Conservation (phyloP, 2,797 vertebrate genomes). For the Alauda arvensis region DNA sequence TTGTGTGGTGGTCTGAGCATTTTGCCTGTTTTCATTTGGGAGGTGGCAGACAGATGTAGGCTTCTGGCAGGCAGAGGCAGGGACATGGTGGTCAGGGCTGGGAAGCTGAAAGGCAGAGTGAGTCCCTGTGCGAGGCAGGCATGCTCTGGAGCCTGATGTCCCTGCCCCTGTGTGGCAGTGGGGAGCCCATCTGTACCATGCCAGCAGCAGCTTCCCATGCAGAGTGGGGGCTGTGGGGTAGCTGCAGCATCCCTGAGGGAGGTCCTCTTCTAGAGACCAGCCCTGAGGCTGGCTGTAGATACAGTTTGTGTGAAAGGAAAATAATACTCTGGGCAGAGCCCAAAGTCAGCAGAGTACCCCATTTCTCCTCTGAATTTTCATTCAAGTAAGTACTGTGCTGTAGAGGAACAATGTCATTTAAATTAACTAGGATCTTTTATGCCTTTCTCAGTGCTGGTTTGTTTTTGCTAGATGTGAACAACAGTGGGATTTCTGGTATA, state of each 20-base stretch:
- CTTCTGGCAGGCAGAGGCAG: neutral
- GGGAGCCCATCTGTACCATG: neutral
- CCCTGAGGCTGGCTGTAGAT: neutral
- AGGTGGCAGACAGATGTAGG: neutral
- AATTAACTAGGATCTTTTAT: neutral
- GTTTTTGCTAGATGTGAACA: neutral
- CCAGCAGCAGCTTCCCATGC: neutral
- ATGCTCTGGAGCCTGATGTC: neutral
- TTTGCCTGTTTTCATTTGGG: neutral
- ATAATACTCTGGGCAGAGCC: neutral
- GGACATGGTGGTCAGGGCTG: neutral
- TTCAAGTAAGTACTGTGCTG: neutral
- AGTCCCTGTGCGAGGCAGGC: fast-evolving
- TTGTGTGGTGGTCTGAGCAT: neutral
- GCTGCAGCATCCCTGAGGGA: neutral
- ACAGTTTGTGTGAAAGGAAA: neutral
- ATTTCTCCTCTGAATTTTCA: neutral
- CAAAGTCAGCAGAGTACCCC: neutral
- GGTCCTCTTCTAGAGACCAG: neutral
- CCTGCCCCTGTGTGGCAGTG: neutral
- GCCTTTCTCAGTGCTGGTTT: neutral
- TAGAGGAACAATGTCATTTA: neutral
- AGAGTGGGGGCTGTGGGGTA: fast-evolving
- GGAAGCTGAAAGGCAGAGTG: neutral
- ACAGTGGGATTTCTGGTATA: neutral